Evolutionary conservation across 2,797 vertebrate genomes (phyloP), one percentile per base, ranked within the genome.

Genomic region (Gallinago stenura): DNA sequence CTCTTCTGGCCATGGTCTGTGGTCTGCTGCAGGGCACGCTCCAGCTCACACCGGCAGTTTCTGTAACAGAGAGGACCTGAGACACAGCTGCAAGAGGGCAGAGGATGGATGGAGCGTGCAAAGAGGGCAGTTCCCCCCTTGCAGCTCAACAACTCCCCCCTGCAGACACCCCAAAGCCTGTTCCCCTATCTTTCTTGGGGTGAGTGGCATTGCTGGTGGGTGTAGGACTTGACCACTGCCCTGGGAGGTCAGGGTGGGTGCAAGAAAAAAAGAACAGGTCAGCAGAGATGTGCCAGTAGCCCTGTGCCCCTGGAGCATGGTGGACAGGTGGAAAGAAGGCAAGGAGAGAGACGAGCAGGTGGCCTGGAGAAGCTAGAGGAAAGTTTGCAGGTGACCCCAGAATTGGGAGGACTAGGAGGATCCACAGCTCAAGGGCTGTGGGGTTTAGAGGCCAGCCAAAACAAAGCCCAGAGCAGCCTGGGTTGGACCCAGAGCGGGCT

Each of bases 31-130:
- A 91, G 86, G 37, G n/a, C 50, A 2, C 3, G 61, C 53, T 96
- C 89, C 88, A 83, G 43, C 69, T 92, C 21, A 1, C 85, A 94
- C 18, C 2, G 92, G 62, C 97, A 97, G 75, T 51, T 92, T 66
- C 96, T 97, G 86, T 30, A 80, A 61, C 2, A 13, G 62, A 69
- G 51, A 89, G 39, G 16, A 86, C 9, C 15, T 4, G 11, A 68
- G 16, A 51, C 26, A 51, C 26, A 64, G 76, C 69, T 83, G 50
- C 11, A 30, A 31, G 35, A 0, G 14, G 7, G 46, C 50, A 18
- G 56, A 39, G 56, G 18, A 20, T 8, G 33, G 54, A 69, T 61
- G 56, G n/a, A 30, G 15, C 0, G 0, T 21, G 66, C 43, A 62
- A 61, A n/a, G 69, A 85, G 31, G 30, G 31, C 22, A 71, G 24